Evolutionary conservation across 2,888 invertebrate genomes (phyloP).

Genomic region (Drosophila melanocephala): DNA sequence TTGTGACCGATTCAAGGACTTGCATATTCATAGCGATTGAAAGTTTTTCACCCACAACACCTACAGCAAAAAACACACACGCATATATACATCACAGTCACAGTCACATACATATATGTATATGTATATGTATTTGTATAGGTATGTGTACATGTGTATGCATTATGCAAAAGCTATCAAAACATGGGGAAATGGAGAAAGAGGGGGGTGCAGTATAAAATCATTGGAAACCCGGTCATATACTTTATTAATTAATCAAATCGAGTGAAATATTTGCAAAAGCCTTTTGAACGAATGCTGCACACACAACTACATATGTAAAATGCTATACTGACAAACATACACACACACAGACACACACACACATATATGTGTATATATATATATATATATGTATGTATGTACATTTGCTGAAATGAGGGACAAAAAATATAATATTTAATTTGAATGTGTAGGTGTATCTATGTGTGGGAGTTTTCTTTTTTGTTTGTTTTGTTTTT

Average conservation of each 20-base stretch:
- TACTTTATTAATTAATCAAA: slow-evolving; percentile 71
- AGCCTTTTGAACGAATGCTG: slow-evolving; percentile 53
- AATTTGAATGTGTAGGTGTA: slow-evolving; percentile 39
- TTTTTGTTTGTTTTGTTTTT: slow-evolving; percentile 16
- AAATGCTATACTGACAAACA: background rate
- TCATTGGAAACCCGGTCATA: slow-evolving; percentile 25
- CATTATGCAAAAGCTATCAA: slow-evolving; percentile 14
- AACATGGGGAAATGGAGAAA: background rate
- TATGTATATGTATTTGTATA: background rate
- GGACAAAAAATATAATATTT: slow-evolving; percentile 55
- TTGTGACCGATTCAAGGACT: slow-evolving; percentile 18
- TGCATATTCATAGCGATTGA: slow-evolving; percentile 38
- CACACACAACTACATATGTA: slow-evolving; percentile 37
- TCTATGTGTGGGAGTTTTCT: slow-evolving; percentile 6
- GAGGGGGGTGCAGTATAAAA: slow-evolving; percentile 3
- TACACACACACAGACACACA: background rate
- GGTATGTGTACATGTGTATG: slow-evolving; percentile 6
- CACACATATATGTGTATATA: background rate
- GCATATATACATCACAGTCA: slow-evolving; percentile 11
- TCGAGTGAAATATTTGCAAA: slow-evolving; percentile 64
- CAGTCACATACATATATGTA: slow-evolving; percentile 1
- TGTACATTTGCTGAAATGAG: background rate
- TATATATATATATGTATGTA: background rate
- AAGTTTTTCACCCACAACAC: slow-evolving; percentile 60
- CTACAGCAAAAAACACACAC: slow-evolving; percentile 67